Evolutionary conservation across 1,140 invertebrate genomes (phyloP), one percentile per base, ranked within the genome.

Genomic region (Zaprionus ornatus): DNA sequence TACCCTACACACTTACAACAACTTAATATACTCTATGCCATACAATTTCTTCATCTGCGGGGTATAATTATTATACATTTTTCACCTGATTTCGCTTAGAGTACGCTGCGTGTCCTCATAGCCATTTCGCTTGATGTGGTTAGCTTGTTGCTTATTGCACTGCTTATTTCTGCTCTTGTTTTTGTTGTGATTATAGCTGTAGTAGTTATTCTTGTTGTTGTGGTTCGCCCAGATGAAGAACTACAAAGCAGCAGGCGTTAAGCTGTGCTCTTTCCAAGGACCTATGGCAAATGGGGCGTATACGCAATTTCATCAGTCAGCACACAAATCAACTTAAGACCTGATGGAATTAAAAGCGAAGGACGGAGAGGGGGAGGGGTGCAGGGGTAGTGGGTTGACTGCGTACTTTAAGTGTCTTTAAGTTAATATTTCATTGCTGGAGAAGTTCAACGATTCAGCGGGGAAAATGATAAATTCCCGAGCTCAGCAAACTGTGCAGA

Each of bases 271-370:
- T 35, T 9, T 50, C 19, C 45, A 23, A 17, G 17, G 45, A 10
- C 3, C 27, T 52, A 27, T 48, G 32, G 29, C 50, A 19, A 68
- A 54, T 42, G 67, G 56, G 45, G 67, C 73, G 73, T 65, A 76
- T 76, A 45, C 74, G 68, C 65, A 80, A 78, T 76, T 87, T 77
- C 59, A 77, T 74, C 66, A 68, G 37, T 35, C 37, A 52, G 56
- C 71, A 55, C 55, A 77, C 65, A 85, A 84, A 84, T 84, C 78
- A 80, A 81, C 82, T 85, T 80, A 81, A 45, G 62, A 50, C 82
- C 54, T 81, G 80, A 84, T 77, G 80, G 70, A 71, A 85, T 84
- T 84, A 78, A 54, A 55, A 60, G 77, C 64, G 40, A 48, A 40
- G 40, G 12, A 48, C 0, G 10, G 21, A 40, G 15, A 7, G 23